Base-by-base conservation (phyloP, 2,113 vertebrate genomes). In the Chionomys nivalis region DNA sequence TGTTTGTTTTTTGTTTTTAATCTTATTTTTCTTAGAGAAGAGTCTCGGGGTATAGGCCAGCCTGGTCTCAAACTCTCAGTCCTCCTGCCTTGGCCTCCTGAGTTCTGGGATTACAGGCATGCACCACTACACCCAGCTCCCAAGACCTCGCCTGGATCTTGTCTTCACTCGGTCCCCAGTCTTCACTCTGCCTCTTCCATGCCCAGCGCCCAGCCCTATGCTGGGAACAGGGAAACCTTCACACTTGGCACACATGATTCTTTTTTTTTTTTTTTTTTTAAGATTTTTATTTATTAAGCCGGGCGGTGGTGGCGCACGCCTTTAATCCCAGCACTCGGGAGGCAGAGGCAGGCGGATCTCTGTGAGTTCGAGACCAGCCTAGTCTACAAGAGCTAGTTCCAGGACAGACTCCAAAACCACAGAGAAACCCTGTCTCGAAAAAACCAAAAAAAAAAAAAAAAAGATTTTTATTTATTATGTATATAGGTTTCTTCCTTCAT, bases 171-270 rank as follows among this genome's bases (percentile, higher is more conserved):
- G n/a, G 4, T 47, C 42, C 36, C 78, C 61, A 17, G 16, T 49
- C 66, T 89, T 87, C 47, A 26, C 28, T 52, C 63, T 77, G 31
- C 36, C 36, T 23, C 8, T 61, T 39, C 26, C 14, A 2, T 26
- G 78, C 44, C 11, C 21, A 44, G 0, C 28, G 61, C n/a, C 8
- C 21, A 44, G 0, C 24, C 47, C n/a, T 2, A 0, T 31, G 10
- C 81, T 63, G 12, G 49, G 16, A n/a, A n/a, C 75, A 31, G 87
- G 76, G 10, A 70, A 79, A 26, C 33, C 24, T 49, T 11, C 72
- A 77, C 3, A 1, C 28, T 17, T 52, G 68, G 49, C 33, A 87
- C 47, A 36, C 33, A 8, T 26, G n/a, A 21, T 61, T 75, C 52
- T 88, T 72, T n/a, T n/a, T n/a, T n/a, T n/a, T n/a, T n/a, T n/a